These are phyloP conservation scores for Gadus chalcogrammus DNA, from an alignment of 2,113 vertebrate species.

Conservation along the genomic window DNA sequence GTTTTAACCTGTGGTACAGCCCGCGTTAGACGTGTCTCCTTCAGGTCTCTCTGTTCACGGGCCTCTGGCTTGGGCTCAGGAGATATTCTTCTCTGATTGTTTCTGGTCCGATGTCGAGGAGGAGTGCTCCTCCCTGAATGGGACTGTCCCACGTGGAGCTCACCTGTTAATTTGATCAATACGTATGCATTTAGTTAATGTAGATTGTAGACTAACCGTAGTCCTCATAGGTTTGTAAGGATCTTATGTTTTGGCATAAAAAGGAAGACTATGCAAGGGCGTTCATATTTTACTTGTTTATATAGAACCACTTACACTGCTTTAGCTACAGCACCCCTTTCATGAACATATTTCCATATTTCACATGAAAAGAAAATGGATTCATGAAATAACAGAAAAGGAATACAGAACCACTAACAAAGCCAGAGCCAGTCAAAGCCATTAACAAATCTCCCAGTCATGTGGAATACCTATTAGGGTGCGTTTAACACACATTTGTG, in stretches of 20 bases:
- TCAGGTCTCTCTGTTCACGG: not conserved
- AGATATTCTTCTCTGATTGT: constrained; percentile 26
- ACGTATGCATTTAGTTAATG: not conserved
- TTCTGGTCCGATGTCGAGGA: constrained; percentile 20
- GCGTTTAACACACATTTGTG: constrained; percentile 53
- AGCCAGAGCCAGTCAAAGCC: not conserved
- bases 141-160: not conserved
- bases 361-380: not conserved
- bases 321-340: no score
- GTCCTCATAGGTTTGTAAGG: not conserved
- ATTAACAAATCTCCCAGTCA: constrained; percentile 22
- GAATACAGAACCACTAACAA: not conserved
- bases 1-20: no score
- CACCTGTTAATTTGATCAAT: constrained; percentile 34
- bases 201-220: not conserved
- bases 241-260: not conserved
- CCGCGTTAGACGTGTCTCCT: no score
- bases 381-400: not conserved
- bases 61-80: not conserved
- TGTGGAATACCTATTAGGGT: constrained; percentile 53
- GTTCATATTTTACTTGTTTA: no score
- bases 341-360: no score
- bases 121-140: constrained; percentile 18
- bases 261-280: not conserved
- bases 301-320: no score